These are phyloP conservation scores for Drosophila sproati DNA, from an alignment of 1,140 invertebrate genomes.

Conservation along the genomic window DNA sequence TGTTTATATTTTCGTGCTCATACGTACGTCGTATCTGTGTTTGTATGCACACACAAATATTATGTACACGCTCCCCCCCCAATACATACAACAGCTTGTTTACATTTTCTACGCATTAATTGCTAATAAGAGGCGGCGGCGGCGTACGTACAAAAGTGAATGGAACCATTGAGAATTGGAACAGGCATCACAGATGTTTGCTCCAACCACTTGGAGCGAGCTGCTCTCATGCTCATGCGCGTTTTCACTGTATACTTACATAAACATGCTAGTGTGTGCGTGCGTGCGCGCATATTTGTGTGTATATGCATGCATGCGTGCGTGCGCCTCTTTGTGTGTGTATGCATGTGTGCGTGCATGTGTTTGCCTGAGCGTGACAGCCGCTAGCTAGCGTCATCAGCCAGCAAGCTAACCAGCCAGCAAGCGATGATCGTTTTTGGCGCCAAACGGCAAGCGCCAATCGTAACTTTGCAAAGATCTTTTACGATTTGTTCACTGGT, in stretches of 20 bases:
- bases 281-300: background rate
- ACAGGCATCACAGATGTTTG: constrained; percentile 37
- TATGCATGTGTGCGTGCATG: constrained; percentile 7
- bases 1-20: constrained; percentile 35
- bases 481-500: background rate
- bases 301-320: constrained; percentile 4
- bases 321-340: background rate
- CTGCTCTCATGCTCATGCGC: constrained; percentile 35
- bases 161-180: constrained; percentile 45
- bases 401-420: background rate
- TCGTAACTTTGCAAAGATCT: constrained; percentile 38
- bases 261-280: background rate
- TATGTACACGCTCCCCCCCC: background rate
- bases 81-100: constrained; percentile 28
- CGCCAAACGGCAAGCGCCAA: constrained; percentile 49
- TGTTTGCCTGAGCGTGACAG: constrained; percentile 10
- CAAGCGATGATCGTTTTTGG: constrained; percentile 44
- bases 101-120: constrained; percentile 35
- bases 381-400: constrained; percentile 8
- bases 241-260: constrained; percentile 13
- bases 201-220: constrained; percentile 19
- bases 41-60: constrained; percentile 16
- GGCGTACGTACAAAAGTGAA: constrained; percentile 27
- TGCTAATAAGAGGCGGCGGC: constrained; percentile 35
- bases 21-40: constrained; percentile 19